Percentiles rank a stretch among this genome's conserved stretches.
phyloP scores from a whole-genome alignment of 2,888 invertebrate genomes.

The Psococerastis gibbosa region DNA sequence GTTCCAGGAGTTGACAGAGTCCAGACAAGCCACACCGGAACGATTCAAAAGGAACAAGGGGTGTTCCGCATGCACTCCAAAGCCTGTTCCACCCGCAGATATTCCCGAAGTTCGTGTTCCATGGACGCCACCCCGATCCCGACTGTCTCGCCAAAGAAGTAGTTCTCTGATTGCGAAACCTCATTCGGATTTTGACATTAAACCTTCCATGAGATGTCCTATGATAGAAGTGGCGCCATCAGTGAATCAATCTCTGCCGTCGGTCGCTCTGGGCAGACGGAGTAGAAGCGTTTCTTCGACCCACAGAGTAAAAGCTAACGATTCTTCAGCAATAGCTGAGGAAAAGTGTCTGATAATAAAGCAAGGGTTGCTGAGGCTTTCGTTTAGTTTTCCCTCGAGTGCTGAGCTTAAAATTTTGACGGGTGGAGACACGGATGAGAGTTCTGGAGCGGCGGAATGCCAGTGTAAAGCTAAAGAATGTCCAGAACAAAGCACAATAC shows the following conservation, averaged over 20 bases:
- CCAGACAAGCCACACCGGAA: conserved; percentile 15
- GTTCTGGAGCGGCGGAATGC: too few species aligned
- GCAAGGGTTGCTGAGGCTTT: conserved; percentile 24
- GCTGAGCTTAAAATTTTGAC: conserved; percentile 23
- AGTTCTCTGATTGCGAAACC: not conserved
- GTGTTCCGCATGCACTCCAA: conserved; percentile 23
- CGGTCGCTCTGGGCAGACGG: not conserved
- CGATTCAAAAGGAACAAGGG: conserved; percentile 19
- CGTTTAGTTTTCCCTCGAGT: conserved; percentile 26
- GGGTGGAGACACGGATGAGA: too few species aligned
- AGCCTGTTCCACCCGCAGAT: conserved; percentile 17
- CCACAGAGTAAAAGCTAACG: not conserved
- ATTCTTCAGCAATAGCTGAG: not conserved
- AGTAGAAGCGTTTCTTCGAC: not conserved
- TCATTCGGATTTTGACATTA: conserved; percentile 5
- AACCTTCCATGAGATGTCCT: not conserved
- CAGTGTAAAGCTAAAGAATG: too few species aligned
- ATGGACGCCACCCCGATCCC: conserved; percentile 25
- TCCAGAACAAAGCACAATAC: too few species aligned
- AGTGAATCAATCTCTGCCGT: not conserved
- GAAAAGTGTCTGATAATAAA: conserved; percentile 22
- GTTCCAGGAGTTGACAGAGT: conserved; percentile 11
- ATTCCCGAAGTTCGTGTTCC: conserved; percentile 27
- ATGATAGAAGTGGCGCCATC: not conserved
- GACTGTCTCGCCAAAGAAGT: conserved; percentile 18